Evolutionary conservation across 2,888 invertebrate genomes (phyloP), one percentile per base, ranked within the genome.

Genomic region (Abrostola triplasia): DNA sequence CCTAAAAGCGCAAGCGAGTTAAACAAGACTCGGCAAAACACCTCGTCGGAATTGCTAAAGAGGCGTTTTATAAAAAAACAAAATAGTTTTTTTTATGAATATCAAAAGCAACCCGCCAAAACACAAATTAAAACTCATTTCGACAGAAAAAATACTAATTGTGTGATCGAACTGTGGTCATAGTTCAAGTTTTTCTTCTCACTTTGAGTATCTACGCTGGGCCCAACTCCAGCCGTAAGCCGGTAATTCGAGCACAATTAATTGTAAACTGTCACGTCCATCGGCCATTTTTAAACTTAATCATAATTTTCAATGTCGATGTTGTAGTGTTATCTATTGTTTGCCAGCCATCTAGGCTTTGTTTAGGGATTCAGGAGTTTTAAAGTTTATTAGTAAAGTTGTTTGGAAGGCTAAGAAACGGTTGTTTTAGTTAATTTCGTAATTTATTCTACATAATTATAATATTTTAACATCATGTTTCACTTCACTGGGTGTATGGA

Each of bases 191-290:
- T 2, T 49, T 48, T 47, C 49, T 35, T 54, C 38, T 11, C 48
- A 35, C 50, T 61, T 44, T 9, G n/a, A 38, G 36, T 59, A 62
- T 79, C 62, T 60, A 59, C 55, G 50, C 50, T 13, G 13, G 36
- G 13, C 42, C 50, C 9, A 8, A 42, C 42, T 40, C 36, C 9
- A 59, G 48, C 67, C 63, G 61, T 76, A 63, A 62, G 59, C 57
- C 47, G 53, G 38, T 67, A 79, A 76, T 71, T 40, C 63, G 58
- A 47, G 36, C 13, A 58, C 59, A 72, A 72, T 64, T 62, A 76
- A 66, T 64, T 79, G 59, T 64, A 63, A 65, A 67, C 58, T 13
- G 58, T 58, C 66, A 80, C 64, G 44, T 48, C 41, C 36, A n/a
- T 9, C 41, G 36, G 35, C 52, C 63, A 61, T 73, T 68, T 66